Conservation (phyloP, 2,888 invertebrate genomes). For the Apocheima hispidaria region DNA sequence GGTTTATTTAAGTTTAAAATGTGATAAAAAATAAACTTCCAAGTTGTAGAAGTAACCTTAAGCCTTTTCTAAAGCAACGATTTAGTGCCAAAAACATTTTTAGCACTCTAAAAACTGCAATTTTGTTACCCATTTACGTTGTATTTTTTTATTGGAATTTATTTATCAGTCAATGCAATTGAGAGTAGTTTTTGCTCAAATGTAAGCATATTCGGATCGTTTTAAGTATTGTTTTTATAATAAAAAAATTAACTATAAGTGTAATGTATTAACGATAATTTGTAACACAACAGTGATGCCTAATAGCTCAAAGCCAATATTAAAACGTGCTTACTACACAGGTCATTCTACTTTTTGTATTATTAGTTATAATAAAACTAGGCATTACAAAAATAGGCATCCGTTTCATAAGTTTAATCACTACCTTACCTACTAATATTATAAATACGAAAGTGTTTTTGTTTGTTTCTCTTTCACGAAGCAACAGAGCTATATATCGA, state of each 20-base stretch:
- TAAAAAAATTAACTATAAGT: neutral
- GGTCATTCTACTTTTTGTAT: constrained; percentile 1
- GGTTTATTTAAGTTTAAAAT: constrained; percentile 42
- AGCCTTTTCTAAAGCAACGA: constrained; percentile 57
- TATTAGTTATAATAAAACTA: neutral
- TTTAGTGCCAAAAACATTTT: constrained; percentile 72
- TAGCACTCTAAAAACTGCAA: constrained; percentile 62
- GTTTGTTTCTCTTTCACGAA: no score
- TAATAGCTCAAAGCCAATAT: constrained; percentile 23
- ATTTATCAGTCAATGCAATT: constrained; percentile 35
- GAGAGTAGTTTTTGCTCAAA: constrained; percentile 25
- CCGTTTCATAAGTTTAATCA: constrained; percentile 2
- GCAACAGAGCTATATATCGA: no score
- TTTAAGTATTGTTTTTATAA: neutral
- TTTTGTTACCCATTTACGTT: constrained; percentile 6
- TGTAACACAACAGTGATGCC: neutral
- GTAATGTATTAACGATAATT: neutral
- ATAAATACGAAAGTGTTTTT: no score
- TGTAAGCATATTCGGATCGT: constrained; percentile 13
- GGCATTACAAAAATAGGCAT: neutral
- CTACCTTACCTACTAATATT: no score
- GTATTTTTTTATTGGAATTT: constrained; percentile 59
- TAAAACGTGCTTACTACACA: neutral
- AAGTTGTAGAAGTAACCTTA: constrained; percentile 43
- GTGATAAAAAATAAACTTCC: constrained; percentile 34